Base-by-base conservation (phyloP, 2,888 invertebrate genomes). In the Hermaeophaga mercurialis region DNA sequence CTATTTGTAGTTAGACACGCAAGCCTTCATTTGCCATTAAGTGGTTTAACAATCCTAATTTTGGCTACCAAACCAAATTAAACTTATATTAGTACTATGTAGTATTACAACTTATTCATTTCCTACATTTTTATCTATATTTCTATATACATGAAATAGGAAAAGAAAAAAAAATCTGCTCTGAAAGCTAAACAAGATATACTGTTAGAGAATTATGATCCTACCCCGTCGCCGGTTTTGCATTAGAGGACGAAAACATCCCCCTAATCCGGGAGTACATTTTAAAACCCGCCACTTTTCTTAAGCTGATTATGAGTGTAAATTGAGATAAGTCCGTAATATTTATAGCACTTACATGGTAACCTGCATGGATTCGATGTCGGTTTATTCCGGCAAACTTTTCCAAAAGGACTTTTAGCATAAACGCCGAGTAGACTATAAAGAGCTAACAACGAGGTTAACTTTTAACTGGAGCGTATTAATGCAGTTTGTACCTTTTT, bases 261-360 rank as follows among this genome's bases (percentile, higher is more conserved):
- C 56, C 69, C 68, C 70, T 76, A 77, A 77, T 77, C 77, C 75
- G 70, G 71, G 67, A 75, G 74, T 73, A 74, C 75, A 76, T 75
- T 77, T 76, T 76, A 77, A 78, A 78, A 75, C 75, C 75, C 73
- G 65, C 74, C 75, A 77, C 76, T 77, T 77, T 78, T 76, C 77
- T 78, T 78, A 78, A 79, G 79, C 79, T 78, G 78, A 78, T 79
- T 79, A 79, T 75, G 74, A 76, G 77, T 76, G 78, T 77, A 78
- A 78, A 78, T 78, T 76, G 76, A 75, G 77, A 75, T 76, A 78
- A 78, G 76, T 75, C 77, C 69, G 70, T 72, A 69, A 76, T 78
- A 79, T 79, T 79, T 79, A 78, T 78, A 75, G 75, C 75, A 70
- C 76, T 75, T 78, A 74, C 78, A 78, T 79, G 79, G 70, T 63